Evolutionary conservation across 2,113 vertebrate species (phyloP).

Genomic region (Passerina amoena): DNA sequence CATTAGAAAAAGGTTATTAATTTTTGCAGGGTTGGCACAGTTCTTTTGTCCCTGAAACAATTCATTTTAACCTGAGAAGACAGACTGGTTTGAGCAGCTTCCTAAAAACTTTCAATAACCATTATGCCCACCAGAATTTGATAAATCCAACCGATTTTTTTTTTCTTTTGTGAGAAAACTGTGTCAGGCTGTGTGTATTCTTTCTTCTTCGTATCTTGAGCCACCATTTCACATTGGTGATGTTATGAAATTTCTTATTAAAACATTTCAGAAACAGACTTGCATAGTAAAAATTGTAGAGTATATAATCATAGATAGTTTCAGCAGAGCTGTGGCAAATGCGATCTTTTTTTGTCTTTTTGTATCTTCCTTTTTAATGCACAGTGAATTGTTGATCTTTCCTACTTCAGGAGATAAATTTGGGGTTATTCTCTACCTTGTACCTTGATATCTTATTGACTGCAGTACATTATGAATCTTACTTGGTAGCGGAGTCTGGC

Average conservation of each 20-base stretch:
- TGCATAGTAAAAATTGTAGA: background rate
- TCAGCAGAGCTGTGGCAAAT: background rate
- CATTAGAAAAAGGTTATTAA: background rate
- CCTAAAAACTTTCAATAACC: background rate
- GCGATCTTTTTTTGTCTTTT: background rate
- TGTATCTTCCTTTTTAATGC: background rate
- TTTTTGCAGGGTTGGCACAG: fast-evolving
- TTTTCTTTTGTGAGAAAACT: background rate
- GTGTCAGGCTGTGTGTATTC: background rate
- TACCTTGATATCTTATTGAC: background rate
- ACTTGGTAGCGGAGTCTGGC: background rate
- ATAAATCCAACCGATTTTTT: background rate
- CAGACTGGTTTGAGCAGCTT: background rate
- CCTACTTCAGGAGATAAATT: background rate
- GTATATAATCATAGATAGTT: background rate
- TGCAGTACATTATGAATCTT: background rate
- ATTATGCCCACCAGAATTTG: background rate
- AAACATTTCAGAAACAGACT: background rate
- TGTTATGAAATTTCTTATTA: background rate
- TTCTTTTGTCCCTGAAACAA: background rate
- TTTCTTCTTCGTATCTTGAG: background rate
- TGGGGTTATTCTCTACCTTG: background rate
- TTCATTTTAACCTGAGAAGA: background rate
- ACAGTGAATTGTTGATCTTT: background rate
- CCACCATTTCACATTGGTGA: background rate